These are phyloP conservation scores for Drosophila ambigua DNA, from an alignment of 1,140 invertebrate genomes.

Conservation along the genomic window DNA sequence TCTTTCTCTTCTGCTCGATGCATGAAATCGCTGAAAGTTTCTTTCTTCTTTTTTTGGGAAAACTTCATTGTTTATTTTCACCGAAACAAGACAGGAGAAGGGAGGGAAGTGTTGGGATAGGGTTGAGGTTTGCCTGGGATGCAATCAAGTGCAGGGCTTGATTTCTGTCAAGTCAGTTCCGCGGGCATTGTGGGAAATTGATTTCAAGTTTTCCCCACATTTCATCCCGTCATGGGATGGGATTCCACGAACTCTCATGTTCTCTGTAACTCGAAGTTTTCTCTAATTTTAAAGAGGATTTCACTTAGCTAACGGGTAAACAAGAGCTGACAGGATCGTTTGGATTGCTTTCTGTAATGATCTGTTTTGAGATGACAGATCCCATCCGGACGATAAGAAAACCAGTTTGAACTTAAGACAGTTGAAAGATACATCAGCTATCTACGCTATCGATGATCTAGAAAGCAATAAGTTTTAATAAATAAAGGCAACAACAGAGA, in stretches of 20 bases:
- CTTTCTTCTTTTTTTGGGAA: constrained; percentile 14
- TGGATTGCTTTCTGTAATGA: constrained; percentile 5
- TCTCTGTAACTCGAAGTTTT: constrained; percentile 56
- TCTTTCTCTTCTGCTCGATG: constrained; percentile 47
- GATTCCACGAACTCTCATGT: constrained; percentile 7
- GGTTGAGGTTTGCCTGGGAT: constrained; percentile 27
- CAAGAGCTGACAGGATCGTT: constrained; percentile 22
- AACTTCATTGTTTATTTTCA: constrained; percentile 51
- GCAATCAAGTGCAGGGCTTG: constrained; percentile 69
- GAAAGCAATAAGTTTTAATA: too few relatives aligned
- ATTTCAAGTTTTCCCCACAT: constrained; percentile 37
- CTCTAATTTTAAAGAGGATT: constrained; percentile 52
- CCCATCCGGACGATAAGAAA: not conserved
- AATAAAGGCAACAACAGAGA: too few relatives aligned
- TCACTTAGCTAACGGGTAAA: constrained; percentile 39
- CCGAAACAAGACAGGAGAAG: constrained; percentile 19
- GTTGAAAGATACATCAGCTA: constrained; percentile 5
- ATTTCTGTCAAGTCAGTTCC: constrained; percentile 70
- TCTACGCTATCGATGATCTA: too few relatives aligned
- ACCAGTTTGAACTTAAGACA: not conserved
- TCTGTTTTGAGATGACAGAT: constrained; percentile 18
- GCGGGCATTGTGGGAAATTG: constrained; percentile 43
- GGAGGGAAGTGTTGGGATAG: constrained; percentile 2
- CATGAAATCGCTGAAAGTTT: constrained; percentile 62
- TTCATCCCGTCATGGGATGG: constrained; percentile 30